Evolutionary conservation across 2,113 vertebrate genomes (phyloP), one percentile per base, ranked within the genome.

Genomic region (Cynocephalus volans): DNA sequence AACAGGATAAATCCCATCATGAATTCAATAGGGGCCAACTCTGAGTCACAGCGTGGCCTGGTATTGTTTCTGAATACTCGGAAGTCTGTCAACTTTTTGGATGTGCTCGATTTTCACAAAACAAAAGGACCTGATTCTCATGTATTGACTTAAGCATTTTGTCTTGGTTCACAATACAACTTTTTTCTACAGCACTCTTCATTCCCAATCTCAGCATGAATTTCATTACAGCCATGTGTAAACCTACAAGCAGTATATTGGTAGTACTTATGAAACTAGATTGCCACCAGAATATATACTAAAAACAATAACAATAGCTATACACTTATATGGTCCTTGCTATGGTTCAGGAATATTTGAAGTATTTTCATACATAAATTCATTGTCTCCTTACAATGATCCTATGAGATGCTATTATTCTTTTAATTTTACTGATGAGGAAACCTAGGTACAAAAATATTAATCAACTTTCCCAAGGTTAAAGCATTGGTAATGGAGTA

Each of bases 101-200:
- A 45, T 58, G 33, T 36, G 72, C 33, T 54, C 15, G 36, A 58
- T 90, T 76, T 96, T 89, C 73, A 92, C 10, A 17, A 75, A 93
- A 81, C 72, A 70, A 84, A 96, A 80, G 84, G 33, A 73, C 24
- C 6, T 36, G 67, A 64, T 67, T 67, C 67, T 19, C 36, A 21
- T 70, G 28, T 24, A 48, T 62, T 90, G 41, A 48, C 70, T 91
- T 58, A 67, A 67, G 70, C 36, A 11, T 84, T 97, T 88, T 80
- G 13, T 82, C 33, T 72, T 48, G 15, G 79, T 62, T 89, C 86
- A 85, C 50, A 75, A 31, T 8, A 72, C 52, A 77, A 52, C 56
- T 56, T 90, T 80, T 50, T n/a, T 62, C 76, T 19, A 18, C 3
- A 17, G 14, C 31, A 52, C 31, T 86, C 45, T 75, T 83, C 50